Evolutionary conservation across 1,140 invertebrate genomes (phyloP), one percentile per base, ranked within the genome.

Genomic region (Polypedilum pembai): DNA sequence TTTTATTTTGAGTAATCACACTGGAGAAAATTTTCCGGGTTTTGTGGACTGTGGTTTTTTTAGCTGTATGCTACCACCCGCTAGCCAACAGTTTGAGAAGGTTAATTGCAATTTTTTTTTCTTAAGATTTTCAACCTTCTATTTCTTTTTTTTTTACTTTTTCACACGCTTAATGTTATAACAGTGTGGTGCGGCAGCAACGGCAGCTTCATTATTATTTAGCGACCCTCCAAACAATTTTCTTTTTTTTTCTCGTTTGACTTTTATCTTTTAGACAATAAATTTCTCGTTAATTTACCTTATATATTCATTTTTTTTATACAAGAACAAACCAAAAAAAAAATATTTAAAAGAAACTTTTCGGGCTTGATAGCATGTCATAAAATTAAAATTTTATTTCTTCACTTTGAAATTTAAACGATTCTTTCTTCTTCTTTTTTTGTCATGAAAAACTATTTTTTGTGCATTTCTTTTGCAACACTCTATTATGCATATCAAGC

Each of bases 241-340:
- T 45, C 15, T 45, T 56, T 45, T 45, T 10, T 8, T n/a, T n/a
- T 56, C 45, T 56, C n/a, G 12, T 15, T 56, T 56, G n/a, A 56
- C 45, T 56, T 56, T 56, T 56, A 56, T 56, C 45, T 56, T 56
- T 56, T 56, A n/a, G 45, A 56, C 45, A 56, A 56, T 56, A 56
- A 56, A 56, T 56, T 56, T 56, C n/a, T 56, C n/a, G 45, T 56
- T 56, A 56, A 56, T n/a, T 56, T 56, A 56, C 12, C 45, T 56
- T 56, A 56, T 56, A 15, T 33, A 33, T 33, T 33, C 24, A 33
- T 56, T 15, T n/a, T 56, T 56, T 56, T 56, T 56, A 56, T 56
- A 56, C 45, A 56, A n/a, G 45, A 56, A 56, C 3, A 56, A 56
- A 56, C 12, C n/a, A n/a, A 56, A n/a, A 56, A 56, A 33, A 33